Conservation (phyloP, 2,113 vertebrate species). For the Nycticryphes semicollaris region DNA sequence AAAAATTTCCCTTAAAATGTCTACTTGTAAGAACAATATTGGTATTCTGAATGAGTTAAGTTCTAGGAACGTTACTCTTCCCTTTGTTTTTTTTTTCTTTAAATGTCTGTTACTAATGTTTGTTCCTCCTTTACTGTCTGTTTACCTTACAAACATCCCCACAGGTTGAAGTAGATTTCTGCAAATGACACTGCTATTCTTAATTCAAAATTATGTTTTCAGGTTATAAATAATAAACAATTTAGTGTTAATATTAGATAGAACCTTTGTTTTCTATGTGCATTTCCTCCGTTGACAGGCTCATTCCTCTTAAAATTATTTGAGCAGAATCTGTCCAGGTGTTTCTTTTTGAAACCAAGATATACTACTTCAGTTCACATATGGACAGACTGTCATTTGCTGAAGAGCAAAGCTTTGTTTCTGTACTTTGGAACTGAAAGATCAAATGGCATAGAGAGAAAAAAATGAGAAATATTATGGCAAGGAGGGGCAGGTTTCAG, state of each 20-base stretch:
- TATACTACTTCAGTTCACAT: neutral
- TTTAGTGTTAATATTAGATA: neutral
- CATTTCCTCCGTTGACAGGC: neutral
- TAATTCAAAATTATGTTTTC: neutral
- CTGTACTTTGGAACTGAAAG: neutral
- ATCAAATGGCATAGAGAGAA: neutral
- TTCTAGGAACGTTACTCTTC: neutral
- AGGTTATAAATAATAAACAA: neutral
- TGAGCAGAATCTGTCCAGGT: neutral
- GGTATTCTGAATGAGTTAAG: neutral
- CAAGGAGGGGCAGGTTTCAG: neutral
- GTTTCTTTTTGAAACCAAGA: neutral
- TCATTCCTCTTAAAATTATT: neutral
- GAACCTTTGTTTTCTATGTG: neutral
- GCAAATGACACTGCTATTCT: neutral
- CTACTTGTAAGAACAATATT: neutral
- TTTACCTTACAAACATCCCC: neutral
- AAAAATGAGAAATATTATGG: neutral
- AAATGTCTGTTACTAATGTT: neutral
- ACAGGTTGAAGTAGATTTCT: neutral
- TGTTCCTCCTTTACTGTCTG: neutral
- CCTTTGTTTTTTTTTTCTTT: neutral
- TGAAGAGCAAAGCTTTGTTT: neutral
- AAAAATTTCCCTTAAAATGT: neutral
- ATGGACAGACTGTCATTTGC: neutral